Evolutionary conservation across 2,888 invertebrate genomes (phyloP).

Genomic region (Rhaphigaster nebulosa): DNA sequence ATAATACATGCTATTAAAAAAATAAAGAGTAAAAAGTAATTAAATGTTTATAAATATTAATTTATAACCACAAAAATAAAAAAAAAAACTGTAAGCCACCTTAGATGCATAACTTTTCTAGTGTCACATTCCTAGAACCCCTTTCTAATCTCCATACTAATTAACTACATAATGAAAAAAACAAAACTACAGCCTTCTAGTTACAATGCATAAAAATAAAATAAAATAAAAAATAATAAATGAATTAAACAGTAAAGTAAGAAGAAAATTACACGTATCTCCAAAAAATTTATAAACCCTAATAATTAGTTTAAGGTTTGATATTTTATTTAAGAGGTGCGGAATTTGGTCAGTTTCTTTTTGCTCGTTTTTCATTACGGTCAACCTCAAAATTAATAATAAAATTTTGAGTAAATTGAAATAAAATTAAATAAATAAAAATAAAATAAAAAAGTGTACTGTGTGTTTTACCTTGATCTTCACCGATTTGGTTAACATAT

Average conservation of each 20-base stretch:
- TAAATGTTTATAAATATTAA: background rate
- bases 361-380: background rate
- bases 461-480: conserved; percentile 64
- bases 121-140: conserved; percentile 56
- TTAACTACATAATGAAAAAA: conserved; percentile 50
- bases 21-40: conserved; percentile 31
- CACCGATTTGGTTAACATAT: conserved; percentile 65
- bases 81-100: conserved; percentile 46
- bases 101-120: conserved; percentile 60
- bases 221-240: conserved; percentile 38
- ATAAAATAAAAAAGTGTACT: conserved; percentile 42
- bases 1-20: conserved; percentile 36
- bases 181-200: conserved; percentile 53
- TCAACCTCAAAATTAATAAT: conserved; percentile 20
- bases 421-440: conserved; percentile 50
- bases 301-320: background rate
- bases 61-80: conserved; percentile 51
- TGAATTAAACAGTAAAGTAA: background rate
- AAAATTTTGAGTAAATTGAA: conserved; percentile 40
- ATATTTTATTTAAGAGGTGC: conserved; percentile 42
- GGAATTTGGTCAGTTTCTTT: conserved; percentile 45
- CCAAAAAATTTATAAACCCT: background rate
- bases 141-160: conserved; percentile 54
- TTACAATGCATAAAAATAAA: conserved; percentile 12
- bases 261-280: conserved; percentile 27